These are phyloP conservation scores for Diaphora mendica DNA, from an alignment of 2,888 invertebrate genomes.

Conservation along the genomic window DNA sequence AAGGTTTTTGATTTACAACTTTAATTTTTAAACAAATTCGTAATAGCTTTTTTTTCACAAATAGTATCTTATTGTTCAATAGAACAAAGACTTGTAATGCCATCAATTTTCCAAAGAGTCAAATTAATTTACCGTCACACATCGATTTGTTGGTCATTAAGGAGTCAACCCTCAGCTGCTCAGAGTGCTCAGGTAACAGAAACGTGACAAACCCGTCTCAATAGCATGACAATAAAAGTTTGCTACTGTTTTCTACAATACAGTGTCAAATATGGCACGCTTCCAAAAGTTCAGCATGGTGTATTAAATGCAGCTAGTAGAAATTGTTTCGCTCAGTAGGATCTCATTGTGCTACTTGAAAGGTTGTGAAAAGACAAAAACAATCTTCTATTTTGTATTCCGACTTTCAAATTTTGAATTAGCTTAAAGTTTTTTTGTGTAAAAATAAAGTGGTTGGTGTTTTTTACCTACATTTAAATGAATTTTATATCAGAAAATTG, in stretches of 20 bases:
- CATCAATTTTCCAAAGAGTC: constrained; percentile 51
- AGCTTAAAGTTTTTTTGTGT: background rate
- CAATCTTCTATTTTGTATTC: constrained; percentile 25
- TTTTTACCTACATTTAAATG: background rate
- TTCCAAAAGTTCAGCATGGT: constrained; percentile 58
- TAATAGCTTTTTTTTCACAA: constrained; percentile 7
- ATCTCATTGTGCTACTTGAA: constrained; percentile 46
- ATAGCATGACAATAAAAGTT: constrained; percentile 59
- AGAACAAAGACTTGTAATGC: constrained; percentile 25
- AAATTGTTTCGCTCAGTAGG: constrained; percentile 69
- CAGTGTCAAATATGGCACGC: constrained; percentile 53
- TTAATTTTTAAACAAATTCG: background rate
- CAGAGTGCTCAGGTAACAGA: constrained; percentile 47
- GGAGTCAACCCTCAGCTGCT: constrained; percentile 31
- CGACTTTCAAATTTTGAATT: constrained; percentile 26
- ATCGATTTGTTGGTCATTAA: constrained; percentile 65
- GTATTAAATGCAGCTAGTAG: constrained; percentile 56
- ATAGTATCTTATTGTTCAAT: constrained; percentile 34
- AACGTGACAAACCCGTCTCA: constrained; percentile 51
- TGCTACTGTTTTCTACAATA: constrained; percentile 67
- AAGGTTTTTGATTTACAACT: background rate
- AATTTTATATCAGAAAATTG: background rate
- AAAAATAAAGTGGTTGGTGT: background rate
- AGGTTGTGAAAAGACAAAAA: constrained; percentile 38
- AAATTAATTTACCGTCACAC: constrained; percentile 58